These are phyloP conservation scores for Meloe dianella DNA, from an alignment of 2,888 invertebrate species.

Conservation along the genomic window DNA sequence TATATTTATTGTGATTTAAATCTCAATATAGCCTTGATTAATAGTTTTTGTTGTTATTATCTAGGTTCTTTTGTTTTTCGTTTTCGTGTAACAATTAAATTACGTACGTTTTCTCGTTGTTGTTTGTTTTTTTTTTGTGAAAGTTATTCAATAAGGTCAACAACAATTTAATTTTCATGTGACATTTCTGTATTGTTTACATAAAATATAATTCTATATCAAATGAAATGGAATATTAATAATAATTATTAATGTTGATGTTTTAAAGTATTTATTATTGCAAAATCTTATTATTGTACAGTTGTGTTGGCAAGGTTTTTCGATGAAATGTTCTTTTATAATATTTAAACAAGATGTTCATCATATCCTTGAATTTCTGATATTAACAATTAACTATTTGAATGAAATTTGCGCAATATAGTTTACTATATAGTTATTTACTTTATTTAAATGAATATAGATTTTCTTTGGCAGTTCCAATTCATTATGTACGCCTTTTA, in stretches of 20 bases:
- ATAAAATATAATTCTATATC: constrained; percentile 15
- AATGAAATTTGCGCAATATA: constrained; percentile 1
- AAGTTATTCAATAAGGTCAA: not conserved
- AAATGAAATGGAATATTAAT: constrained; percentile 23
- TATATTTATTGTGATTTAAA: not conserved
- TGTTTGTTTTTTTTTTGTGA: too few species aligned
- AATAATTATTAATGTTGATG: constrained; percentile 23
- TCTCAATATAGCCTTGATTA: constrained; percentile 11
- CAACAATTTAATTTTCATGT: not conserved
- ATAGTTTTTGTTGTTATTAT: constrained; percentile 14
- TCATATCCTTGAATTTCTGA: constrained; percentile 16
- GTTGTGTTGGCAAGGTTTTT: constrained; percentile 13
- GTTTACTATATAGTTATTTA: constrained; percentile 3
- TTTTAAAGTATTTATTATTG: constrained; percentile 13
- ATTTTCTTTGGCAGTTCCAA: not conserved
- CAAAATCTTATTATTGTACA: constrained; percentile 13
- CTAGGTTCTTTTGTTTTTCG: constrained; percentile 17
- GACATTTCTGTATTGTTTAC: constrained; percentile 8
- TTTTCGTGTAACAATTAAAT: constrained; percentile 25
- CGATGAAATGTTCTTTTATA: not conserved
- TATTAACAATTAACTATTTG: constrained; percentile 9
- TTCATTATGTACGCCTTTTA: not conserved
- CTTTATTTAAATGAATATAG: not conserved
- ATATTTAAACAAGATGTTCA: not conserved
- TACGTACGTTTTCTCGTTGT: constrained; percentile 20